These are phyloP conservation scores for Gadopsis marmoratus DNA, from an alignment of 2,797 vertebrate genomes.

Conservation along the genomic window DNA sequence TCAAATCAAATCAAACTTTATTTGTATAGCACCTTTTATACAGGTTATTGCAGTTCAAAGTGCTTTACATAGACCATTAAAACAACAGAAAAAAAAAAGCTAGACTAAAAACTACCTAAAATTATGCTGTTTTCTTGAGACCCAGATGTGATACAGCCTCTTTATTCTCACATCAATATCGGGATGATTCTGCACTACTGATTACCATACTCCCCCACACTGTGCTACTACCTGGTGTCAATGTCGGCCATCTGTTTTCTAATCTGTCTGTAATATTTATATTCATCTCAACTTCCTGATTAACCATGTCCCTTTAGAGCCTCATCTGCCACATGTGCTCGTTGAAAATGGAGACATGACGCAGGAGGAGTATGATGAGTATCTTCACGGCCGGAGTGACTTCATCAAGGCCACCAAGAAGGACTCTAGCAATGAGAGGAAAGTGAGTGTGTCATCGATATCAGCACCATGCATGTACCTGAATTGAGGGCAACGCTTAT, in stretches of 20 bases:
- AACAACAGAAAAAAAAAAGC: too few species aligned
- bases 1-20: too few species aligned
- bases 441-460: conserved; percentile 83
- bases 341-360: conserved; percentile 95
- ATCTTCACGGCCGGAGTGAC: conserved; percentile 89
- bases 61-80: too few species aligned
- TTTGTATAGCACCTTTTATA: too few species aligned
- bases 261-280: conserved; percentile 33
- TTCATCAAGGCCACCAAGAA: conserved; percentile 95
- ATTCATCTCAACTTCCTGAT: conserved; percentile 28
- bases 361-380: conserved; percentile 90
- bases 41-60: too few species aligned
- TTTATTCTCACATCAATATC: conserved; percentile 21
- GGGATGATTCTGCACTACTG: conserved; percentile 11
- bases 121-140: background rate
- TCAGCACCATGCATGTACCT: background rate
- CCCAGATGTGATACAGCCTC: conserved; percentile 24
- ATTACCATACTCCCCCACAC: background rate
- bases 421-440: conserved; percentile 90
- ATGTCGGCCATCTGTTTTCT: conserved; percentile 33
- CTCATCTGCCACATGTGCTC: conserved; percentile 92
- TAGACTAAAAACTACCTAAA: too few species aligned
- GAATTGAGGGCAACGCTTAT: conserved; percentile 4
- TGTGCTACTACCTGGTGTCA: conserved; percentile 4
- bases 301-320: conserved; percentile 85